Base-by-base conservation (phyloP, 2,797 vertebrate genomes). In the Siniperca obscura region DNA sequence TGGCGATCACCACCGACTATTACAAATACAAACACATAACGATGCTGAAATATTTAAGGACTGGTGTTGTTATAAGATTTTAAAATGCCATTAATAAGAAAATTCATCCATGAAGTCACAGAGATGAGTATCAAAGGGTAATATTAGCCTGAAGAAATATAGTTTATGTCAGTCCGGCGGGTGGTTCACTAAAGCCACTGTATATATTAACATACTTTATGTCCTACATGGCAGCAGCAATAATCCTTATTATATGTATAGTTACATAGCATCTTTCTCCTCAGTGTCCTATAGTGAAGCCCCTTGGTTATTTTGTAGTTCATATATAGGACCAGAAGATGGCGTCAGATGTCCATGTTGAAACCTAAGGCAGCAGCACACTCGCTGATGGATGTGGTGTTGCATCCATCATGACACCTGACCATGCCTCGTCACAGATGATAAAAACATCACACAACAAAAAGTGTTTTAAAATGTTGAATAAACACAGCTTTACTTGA, bases 311-410 rank as follows among this genome's bases (percentile, higher is more conserved):
- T 64, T 38, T 11, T 88, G 88, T 85, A 88, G 74, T 91, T 77
- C 19, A 30, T 0, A 21, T 3, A 0, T 42, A 8, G 0, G 36
- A 56, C 88, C 92, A 86, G 53, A 68, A 81, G 94, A 87, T 89
- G 91, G 92, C 74, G 73, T 0, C 73, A 83, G 25, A 60, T 36
- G 34, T 40, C 61, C 59, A 50, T 7, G 8, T 12, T 69, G 7
- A 57, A 69, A 70, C 25, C 22, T 72, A 55, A 50, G 70, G 53
- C 38, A 74, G 61, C 38, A 0, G 13, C 11, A 76, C 14, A 21
- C 59, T 52, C 73, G 30, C 52, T 65, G 56, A 46, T 50, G 44
- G 27, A 78, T 57, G 27, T 55, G 12, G 7, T 17, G 64, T 66
- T 78, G 53, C 2, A 57, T 67, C 62, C 59, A 74, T 25, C 30